Evolutionary conservation across 2,888 invertebrate species (phyloP).

Genomic region (Monoplex corrugatus): DNA sequence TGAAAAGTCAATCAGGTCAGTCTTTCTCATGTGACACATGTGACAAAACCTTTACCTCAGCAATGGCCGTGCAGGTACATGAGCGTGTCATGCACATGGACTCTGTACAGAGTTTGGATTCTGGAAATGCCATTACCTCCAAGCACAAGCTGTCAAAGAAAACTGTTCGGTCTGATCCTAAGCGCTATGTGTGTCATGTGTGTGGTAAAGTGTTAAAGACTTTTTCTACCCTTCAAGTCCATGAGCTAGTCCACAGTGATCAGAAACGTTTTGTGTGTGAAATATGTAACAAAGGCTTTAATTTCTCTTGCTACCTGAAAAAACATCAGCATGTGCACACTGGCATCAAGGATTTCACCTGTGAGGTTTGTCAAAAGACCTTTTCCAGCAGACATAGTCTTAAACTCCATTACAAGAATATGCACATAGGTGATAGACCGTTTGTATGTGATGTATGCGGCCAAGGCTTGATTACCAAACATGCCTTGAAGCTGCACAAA

Average conservation of each 20-base stretch:
- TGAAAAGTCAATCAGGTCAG: not conserved
- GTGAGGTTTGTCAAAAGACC: slow-evolving; percentile 11
- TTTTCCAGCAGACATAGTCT: slow-evolving; percentile 7
- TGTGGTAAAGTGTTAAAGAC: slow-evolving; percentile 16
- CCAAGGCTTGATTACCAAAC: slow-evolving; percentile 11
- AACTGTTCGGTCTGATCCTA: not conserved
- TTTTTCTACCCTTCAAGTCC: not conserved
- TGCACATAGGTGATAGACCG: not conserved
- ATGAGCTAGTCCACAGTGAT: slow-evolving; percentile 11
- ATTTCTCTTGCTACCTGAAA: not conserved
- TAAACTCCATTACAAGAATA: not conserved
- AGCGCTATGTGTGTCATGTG: not conserved
- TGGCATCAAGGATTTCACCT: slow-evolving; percentile 19
- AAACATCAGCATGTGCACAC: slow-evolving; percentile 21
- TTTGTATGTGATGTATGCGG: slow-evolving; percentile 5
- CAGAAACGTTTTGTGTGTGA: not conserved
- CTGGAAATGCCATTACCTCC: not conserved
- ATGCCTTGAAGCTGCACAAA: not conserved
- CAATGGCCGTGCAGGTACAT: not conserved
- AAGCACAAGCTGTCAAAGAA: not conserved
- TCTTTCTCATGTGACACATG: not conserved
- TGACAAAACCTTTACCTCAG: not conserved
- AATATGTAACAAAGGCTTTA: not conserved
- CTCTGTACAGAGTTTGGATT: not conserved
- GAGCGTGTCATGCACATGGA: not conserved